Evolutionary conservation across 2,888 invertebrate genomes (phyloP).

Genomic region (Geotrupes spiniger): DNA sequence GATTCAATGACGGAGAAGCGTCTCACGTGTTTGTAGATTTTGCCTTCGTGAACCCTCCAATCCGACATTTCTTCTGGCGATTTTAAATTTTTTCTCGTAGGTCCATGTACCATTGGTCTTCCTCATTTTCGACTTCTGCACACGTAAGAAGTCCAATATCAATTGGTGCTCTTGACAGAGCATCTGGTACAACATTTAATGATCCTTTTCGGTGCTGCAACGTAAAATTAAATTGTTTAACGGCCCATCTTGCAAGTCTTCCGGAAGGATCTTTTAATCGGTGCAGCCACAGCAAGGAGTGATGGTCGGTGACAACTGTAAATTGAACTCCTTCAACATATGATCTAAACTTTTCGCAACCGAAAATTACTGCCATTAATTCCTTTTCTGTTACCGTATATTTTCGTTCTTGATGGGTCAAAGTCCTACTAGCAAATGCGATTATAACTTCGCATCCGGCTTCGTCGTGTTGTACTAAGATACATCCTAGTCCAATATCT

Average conservation of each 20-base stretch:
- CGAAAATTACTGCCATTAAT: slow-evolving; percentile 29
- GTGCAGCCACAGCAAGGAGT: slow-evolving; percentile 11
- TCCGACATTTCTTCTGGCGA: too few species aligned
- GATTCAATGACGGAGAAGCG: too few species aligned
- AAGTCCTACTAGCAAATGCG: too few species aligned
- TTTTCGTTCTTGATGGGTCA: too few species aligned
- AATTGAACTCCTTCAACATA: slow-evolving; percentile 22
- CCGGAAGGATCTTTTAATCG: slow-evolving; percentile 7
- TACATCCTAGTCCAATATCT: slow-evolving; percentile 29
- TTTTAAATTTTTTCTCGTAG: too few species aligned
- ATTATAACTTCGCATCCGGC: slow-evolving; percentile 31
- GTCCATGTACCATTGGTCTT: too few species aligned
- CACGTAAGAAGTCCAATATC: too few species aligned
- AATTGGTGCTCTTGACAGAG: slow-evolving; percentile 6
- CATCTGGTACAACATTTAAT: slow-evolving; percentile 10
- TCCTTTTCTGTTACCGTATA: slow-evolving; percentile 34
- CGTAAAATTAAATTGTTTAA: slow-evolving; percentile 17
- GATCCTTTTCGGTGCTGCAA: slow-evolving; percentile 16
- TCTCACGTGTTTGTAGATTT: too few species aligned
- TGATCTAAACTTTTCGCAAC: slow-evolving; percentile 32
- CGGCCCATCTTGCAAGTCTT: slow-evolving; percentile 15
- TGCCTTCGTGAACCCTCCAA: too few species aligned
- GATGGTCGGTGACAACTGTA: slow-evolving; percentile 20
- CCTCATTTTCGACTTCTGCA: too few species aligned
- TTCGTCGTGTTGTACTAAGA: slow-evolving; percentile 26